Evolutionary conservation across 2,888 invertebrate species (phyloP), one percentile per base, ranked within the genome.

Genomic region (Crocallis elinguaria): DNA sequence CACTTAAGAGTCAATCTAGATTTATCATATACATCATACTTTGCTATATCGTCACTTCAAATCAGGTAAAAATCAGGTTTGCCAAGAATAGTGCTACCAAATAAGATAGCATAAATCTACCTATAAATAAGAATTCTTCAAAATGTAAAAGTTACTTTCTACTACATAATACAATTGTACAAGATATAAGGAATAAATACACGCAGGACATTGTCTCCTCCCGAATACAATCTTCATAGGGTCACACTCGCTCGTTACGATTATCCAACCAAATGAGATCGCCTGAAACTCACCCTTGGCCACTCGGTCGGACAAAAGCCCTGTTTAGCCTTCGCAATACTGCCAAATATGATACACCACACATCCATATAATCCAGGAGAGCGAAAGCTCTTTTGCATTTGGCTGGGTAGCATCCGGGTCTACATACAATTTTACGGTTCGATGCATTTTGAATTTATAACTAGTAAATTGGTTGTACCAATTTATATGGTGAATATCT

Each of bases 381-480:
- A 6, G 61, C 14, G 16, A 33, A 46, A 39, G 36, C 45, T 42
- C 72, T 65, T 67, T 75, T 65, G 57, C 73, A 73, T 67, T 70
- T 62, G 71, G 68, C 60, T 75, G 80, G 72, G 66, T 81, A 70
- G 70, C 25, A 73, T 75, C 71, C 65, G 82, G 84, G 84, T 79
- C 82, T 80, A 87, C 77, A 88, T 86, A 89, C 89, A 89, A 89
- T 90, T 90, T 88, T 86, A 79, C 82, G 86, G 79, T 73, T 73
- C 86, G 82, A 86, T 88, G 87, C 87, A 88, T 86, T 88, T 88
- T 86, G 89, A 89, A 90, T 90, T 90, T 89, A 89, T 90, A 89
- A 90, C 89, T 80, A 88, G 84, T 82, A 87, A 90, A 89, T 88
- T 88, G 90, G 81, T 82, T 78, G 80, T 79, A 80, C 79, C 84